Evolutionary conservation across 2,888 invertebrate species (phyloP).

Genomic region (Dynastes hyllus): DNA sequence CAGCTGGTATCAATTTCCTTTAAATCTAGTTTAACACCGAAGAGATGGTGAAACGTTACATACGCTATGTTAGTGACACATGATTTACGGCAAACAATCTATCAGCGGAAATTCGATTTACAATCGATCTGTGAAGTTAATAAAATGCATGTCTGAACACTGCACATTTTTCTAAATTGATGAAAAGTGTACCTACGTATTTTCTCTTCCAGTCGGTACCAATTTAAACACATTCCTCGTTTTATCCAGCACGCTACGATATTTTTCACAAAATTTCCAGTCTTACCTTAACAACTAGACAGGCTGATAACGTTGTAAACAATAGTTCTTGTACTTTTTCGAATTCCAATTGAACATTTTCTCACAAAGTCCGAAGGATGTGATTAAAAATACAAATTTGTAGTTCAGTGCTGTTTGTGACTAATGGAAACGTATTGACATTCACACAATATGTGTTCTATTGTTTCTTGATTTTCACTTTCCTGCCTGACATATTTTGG

Average conservation of each 20-base stretch:
- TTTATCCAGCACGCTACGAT: not conserved
- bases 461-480: too few relatives aligned
- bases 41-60: not conserved
- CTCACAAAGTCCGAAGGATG: too few relatives aligned
- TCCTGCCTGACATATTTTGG: too few relatives aligned
- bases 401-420: too few relatives aligned
- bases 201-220: not conserved
- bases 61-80: slow-evolving; percentile 17
- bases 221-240: not conserved
- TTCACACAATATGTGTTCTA: too few relatives aligned
- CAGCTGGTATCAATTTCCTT: not conserved
- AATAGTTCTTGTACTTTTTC: not conserved
- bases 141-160: slow-evolving; percentile 53
- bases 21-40: not conserved
- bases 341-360: too few relatives aligned
- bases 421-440: too few relatives aligned
- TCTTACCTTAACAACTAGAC: not conserved
- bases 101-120: slow-evolving; percentile 47
- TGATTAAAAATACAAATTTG: too few relatives aligned
- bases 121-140: slow-evolving; percentile 47
- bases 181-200: slow-evolving; percentile 41
- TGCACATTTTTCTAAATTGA: slow-evolving; percentile 40
- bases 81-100: slow-evolving; percentile 39
- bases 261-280: slow-evolving; percentile 4
- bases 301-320: not conserved